phyloP scores from a whole-genome alignment of 2,888 invertebrate species.

The Trachelus troglodyta region DNA sequence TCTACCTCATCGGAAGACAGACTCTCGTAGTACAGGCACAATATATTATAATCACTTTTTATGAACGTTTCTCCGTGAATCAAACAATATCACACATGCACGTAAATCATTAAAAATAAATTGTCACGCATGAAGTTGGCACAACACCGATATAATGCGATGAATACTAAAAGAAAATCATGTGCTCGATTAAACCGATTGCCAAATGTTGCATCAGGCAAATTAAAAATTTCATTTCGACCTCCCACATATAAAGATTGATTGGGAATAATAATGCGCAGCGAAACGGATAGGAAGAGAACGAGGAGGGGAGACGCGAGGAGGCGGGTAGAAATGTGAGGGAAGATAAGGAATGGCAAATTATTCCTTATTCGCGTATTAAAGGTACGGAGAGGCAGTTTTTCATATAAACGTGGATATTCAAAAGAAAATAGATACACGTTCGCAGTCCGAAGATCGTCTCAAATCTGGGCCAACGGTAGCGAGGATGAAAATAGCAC shows the following conservation, averaged over 20 bases:
- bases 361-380: background rate
- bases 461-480: slow-evolving; percentile 60
- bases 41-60: background rate
- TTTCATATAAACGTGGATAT: background rate
- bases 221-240: background rate
- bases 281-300: background rate
- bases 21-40: background rate
- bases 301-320: background rate
- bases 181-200: background rate
- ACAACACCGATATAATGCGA: background rate
- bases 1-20: background rate
- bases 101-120: background rate
- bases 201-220: background rate
- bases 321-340: slow-evolving; percentile 14
- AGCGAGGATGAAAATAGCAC: slow-evolving; percentile 59
- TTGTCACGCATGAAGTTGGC: background rate
- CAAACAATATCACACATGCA: background rate
- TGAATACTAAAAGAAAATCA: background rate
- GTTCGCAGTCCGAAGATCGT: slow-evolving; percentile 46
- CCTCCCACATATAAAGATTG: background rate
- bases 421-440: slow-evolving; percentile 30
- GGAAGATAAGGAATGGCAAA: background rate
- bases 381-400: background rate
- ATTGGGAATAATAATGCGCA: background rate
- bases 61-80: background rate